phyloP scores from a whole-genome alignment of 2,113 vertebrate genomes.

The Perognathus longimembris region DNA sequence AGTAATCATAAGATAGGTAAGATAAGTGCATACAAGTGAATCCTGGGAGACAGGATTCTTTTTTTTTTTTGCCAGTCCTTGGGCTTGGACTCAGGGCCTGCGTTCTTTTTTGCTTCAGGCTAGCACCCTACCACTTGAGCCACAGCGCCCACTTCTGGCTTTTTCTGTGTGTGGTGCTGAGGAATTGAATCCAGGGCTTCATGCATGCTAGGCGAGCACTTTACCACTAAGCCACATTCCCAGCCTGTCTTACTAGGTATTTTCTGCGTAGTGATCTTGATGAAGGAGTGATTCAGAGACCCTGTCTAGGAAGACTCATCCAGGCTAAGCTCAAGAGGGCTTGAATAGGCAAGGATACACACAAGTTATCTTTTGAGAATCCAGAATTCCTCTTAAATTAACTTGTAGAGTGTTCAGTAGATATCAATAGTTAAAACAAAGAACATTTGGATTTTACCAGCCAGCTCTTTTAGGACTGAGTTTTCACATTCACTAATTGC shows the following conservation, averaged over 20 bases:
- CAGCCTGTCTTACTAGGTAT: not conserved
- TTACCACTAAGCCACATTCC: no score
- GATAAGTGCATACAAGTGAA: not conserved
- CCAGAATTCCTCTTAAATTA: not conserved
- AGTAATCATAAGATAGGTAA: not conserved
- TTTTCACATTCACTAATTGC: not conserved
- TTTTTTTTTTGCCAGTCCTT: no score
- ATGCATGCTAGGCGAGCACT: no score
- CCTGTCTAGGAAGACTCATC: not conserved
- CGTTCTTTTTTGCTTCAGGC: no score
- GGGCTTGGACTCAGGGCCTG: no score
- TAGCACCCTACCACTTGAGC: no score
- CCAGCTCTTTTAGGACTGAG: not conserved
- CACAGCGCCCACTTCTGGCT: no score
- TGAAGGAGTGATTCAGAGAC: not conserved
- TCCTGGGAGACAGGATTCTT: rapidly evolving
- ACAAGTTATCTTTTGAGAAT: constrained; percentile 23
- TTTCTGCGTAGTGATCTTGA: not conserved
- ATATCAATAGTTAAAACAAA: constrained; percentile 26
- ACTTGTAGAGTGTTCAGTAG: not conserved
- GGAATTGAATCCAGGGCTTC: no score
- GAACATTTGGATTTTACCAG: constrained; percentile 17
- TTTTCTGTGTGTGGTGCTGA: no score
- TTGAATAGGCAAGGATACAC: not conserved
- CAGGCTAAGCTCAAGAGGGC: not conserved